Conservation (phyloP, 2,797 vertebrate genomes). For the Neoniphon sammara region DNA sequence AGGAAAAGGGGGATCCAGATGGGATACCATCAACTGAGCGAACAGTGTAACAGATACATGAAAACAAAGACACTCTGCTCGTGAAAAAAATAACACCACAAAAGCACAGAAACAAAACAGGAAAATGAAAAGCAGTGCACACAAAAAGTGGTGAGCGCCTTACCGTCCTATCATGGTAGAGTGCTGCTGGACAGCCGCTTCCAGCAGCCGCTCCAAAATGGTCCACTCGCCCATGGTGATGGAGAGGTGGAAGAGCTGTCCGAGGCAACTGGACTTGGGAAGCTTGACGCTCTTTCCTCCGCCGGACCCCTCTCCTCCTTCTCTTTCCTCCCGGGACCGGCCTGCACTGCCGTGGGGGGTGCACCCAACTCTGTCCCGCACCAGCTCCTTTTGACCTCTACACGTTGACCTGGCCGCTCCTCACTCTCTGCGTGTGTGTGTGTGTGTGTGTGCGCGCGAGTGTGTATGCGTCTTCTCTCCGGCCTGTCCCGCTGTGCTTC, state of each 20-base stretch:
- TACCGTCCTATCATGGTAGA: constrained; percentile 92
- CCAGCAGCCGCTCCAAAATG: constrained; percentile 90
- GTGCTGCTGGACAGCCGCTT: constrained; percentile 93
- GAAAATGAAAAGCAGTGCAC: constrained; percentile 15
- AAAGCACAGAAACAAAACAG: neutral
- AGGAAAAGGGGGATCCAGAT: constrained; percentile 38
- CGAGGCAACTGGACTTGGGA: constrained; percentile 54
- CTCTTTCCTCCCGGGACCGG: constrained; percentile 49
- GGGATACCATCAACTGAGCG: constrained; percentile 38
- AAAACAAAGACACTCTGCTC: constrained; percentile 19
- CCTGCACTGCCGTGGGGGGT: constrained; percentile 26
- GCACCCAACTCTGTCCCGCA: constrained; percentile 41
- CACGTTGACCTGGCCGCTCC: constrained; percentile 48
- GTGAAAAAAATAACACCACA: constrained; percentile 26
- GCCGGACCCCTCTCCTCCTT: constrained; percentile 1
- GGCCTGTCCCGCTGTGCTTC: constrained; percentile 65
- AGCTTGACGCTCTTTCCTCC: constrained; percentile 31
- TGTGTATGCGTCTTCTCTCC: constrained; percentile 64
- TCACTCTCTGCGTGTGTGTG: too few species aligned
- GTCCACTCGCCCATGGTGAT: constrained; percentile 90
- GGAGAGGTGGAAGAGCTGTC: constrained; percentile 56
- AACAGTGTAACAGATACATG: constrained; percentile 20
- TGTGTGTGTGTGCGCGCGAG: constrained; percentile 22
- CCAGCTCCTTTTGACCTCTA: constrained; percentile 72
- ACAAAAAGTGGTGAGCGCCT: constrained; percentile 44